Evolutionary conservation across 1,140 invertebrate species (phyloP), one percentile per base, ranked within the genome.

Genomic region (Panagrolaimus sp.): DNA sequence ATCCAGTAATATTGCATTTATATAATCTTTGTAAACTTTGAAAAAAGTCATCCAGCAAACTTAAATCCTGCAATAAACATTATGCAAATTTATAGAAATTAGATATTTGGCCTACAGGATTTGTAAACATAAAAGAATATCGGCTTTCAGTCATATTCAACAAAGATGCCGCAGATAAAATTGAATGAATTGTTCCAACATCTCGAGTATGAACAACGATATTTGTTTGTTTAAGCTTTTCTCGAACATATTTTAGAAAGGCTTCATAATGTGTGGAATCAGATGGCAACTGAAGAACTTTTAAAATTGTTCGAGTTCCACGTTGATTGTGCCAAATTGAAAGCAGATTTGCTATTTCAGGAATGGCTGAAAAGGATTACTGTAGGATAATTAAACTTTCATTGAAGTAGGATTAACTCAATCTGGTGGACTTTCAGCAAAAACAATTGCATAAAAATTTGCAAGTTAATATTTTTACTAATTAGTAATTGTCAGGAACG

Each of bases 1-100:
- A 65, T 21, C 79, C 79, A n/a, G 75, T 75, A 46, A 81, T 83
- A 63, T 81, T 81, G 47, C 81, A 81, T 26, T 75, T 76, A 62
- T 79, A 81, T 38, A 71, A 65, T 47, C 71, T 68, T 7, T 70
- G 64, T 45, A 78, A 67, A 43, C 67, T 73, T 26, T 72, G 69
- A 21, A 78, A 58, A 70, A 81, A 80, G 26, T 81, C 75, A 48
- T 81, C 79, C 62, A 81, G 47, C 6, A 81, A 63, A 21, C 71
- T 73, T 1, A 83, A 46, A 68, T 81, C 79, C 79, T 81, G 21
- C 32, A 70, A 69, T 14, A 17, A 26, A n/a, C 9, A 28, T 4
- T 38, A 43, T 62, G 2, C 12, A 10, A 26, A 65, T 1, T 44
- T 3, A 21, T 7, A 2, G 14, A 43, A 38, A 65, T 32, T 21